Conservation (phyloP, 2,797 vertebrate genomes). For the Tokudaia muenninki region DNA sequence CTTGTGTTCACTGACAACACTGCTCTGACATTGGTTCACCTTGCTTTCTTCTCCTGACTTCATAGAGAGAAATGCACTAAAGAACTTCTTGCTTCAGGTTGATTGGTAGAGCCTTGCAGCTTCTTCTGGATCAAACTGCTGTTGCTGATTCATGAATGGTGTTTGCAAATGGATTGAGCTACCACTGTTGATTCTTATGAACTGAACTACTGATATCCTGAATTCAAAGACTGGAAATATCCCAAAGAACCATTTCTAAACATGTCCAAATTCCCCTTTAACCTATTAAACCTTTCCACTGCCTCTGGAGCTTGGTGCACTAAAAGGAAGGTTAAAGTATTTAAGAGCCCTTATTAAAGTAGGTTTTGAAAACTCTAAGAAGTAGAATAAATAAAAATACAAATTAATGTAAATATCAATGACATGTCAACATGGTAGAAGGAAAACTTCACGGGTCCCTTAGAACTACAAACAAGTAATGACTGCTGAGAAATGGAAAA, state of each 20-base stretch:
- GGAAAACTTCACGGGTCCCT: background rate
- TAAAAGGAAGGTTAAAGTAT: background rate
- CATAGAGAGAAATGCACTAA: background rate
- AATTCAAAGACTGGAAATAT: background rate
- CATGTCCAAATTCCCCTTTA: background rate
- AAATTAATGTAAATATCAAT: background rate
- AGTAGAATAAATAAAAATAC: background rate
- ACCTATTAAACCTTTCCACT: background rate
- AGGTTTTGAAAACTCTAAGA: background rate
- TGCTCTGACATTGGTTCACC: background rate
- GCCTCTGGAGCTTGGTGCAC: background rate
- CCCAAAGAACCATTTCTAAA: background rate
- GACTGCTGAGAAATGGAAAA: background rate
- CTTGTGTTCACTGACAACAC: background rate
- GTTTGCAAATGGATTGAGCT: background rate
- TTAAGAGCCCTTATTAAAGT: background rate
- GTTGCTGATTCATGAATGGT: background rate
- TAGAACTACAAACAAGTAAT: background rate
- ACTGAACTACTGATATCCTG: background rate
- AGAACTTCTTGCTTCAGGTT: background rate
- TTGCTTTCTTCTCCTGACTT: background rate
- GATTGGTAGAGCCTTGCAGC: background rate
- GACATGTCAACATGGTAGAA: background rate
- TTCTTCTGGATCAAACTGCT: background rate
- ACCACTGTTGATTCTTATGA: background rate